Percentiles rank a stretch among this genome's conserved stretches.
phyloP scores from a whole-genome alignment of 1,140 invertebrate species.

The Euwallacea similis region DNA sequence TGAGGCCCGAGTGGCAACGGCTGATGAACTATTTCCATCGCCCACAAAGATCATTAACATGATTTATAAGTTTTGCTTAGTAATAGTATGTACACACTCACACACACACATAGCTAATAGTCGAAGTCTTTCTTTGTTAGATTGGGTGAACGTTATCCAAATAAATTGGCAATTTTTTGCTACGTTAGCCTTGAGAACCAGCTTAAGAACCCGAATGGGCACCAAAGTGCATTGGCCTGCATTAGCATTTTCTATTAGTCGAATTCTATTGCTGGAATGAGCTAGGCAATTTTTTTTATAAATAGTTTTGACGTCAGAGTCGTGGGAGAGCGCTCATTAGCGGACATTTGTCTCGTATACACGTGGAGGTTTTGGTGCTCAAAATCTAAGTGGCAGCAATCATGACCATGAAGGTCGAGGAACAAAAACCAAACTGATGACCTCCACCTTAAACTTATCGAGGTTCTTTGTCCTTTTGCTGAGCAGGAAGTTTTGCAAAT shows the following conservation, averaged over 20 bases:
- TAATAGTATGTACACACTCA: too few relatives aligned
- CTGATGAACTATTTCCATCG: too few relatives aligned
- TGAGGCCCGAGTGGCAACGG: too few relatives aligned
- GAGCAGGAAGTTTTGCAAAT: background rate
- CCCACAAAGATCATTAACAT: too few relatives aligned
- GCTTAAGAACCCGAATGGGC: constrained; percentile 10
- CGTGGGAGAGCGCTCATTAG: constrained; percentile 9
- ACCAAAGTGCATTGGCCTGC: constrained; percentile 28
- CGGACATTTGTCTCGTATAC: background rate
- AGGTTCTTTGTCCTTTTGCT: constrained; percentile 2
- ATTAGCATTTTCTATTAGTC: constrained; percentile 30
- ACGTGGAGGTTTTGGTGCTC: background rate
- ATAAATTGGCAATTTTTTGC: constrained; percentile 18
- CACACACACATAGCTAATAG: background rate
- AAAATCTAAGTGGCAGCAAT: background rate
- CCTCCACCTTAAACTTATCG: constrained; percentile 1
- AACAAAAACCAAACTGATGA: background rate
- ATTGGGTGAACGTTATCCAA: constrained; percentile 3
- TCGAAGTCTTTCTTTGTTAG: background rate
- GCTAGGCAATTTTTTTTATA: constrained; percentile 19
- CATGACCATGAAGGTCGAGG: background rate
- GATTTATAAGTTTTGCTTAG: too few relatives aligned
- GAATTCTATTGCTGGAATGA: constrained; percentile 15
- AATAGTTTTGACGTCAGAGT: constrained; percentile 19
- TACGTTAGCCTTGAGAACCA: constrained; percentile 13